A percentile compares a stretch with the other conserved stretches of the same genome.
Conservation (phyloP, 2,113 vertebrate species). For the Mungos mungo region DNA sequence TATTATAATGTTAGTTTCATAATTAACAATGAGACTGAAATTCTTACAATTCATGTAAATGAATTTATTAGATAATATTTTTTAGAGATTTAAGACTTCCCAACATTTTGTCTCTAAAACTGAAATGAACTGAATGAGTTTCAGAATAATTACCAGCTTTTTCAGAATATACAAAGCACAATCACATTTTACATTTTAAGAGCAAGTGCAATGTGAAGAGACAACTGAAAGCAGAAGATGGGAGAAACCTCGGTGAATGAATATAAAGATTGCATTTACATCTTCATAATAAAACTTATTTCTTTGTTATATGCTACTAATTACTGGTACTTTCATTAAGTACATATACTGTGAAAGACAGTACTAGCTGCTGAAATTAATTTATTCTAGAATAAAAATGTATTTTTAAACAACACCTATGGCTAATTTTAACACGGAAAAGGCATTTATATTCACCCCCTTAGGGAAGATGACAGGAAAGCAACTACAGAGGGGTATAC, state of each 20-base stretch:
- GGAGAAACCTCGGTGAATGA: not conserved
- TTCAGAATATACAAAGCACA: not conserved
- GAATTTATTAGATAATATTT: not conserved
- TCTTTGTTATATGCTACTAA: not conserved
- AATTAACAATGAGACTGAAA: not conserved
- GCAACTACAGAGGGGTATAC: not conserved
- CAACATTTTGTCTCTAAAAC: not conserved
- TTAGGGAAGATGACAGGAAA: slow-evolving; percentile 46
- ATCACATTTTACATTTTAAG: not conserved
- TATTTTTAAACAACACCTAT: slow-evolving; percentile 23
- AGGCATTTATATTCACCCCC: not conserved
- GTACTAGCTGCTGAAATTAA: not conserved
- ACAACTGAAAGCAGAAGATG: not conserved
- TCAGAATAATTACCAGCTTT: not conserved
- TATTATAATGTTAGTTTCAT: not conserved
- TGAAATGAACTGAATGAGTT: not conserved
- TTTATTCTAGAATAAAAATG: slow-evolving; percentile 50
- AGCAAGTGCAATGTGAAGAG: not conserved
- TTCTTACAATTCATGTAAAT: not conserved
- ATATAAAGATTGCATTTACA: not conserved
- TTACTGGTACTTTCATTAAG: not conserved
- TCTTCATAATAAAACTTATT: not conserved
- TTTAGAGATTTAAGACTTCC: not conserved
- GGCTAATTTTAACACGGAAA: slow-evolving; percentile 54
- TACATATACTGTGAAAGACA: not conserved